Base-by-base conservation (phyloP, 2,113 vertebrate genomes). In the Hoplias malabaricus region DNA sequence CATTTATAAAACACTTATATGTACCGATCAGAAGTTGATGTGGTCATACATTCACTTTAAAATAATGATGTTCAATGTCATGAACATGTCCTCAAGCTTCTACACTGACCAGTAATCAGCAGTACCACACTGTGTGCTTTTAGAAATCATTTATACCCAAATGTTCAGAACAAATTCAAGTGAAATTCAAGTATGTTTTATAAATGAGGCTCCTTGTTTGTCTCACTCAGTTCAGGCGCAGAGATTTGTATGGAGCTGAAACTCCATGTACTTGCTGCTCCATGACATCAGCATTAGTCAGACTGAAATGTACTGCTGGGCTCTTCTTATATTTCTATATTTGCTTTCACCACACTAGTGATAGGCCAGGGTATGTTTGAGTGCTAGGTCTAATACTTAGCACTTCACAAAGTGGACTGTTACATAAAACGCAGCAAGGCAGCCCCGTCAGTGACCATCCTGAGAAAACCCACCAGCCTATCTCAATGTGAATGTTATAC, bases 401-500 rank as follows among this genome's bases (percentile, higher is more conserved):
- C 6, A 29, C 67, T 53, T 62, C 23, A 38, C 36, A 33, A 36
- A 54, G 42, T 0, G n/a, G n/a, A 61, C 56, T 43, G 27, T 74
- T 50, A 50, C 62, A 46, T 23, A 38, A 27, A 65, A 48, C 33
- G n/a, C 12, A 19, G 54, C 56, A 46, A 67, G 61, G 66, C 65
- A 42, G 43, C 23, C 16, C 31, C 70, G 38, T 29, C 36, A 62
- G 65, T 21, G 56, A 19, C 34, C 59, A 67, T 77, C 27, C 40
- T 50, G 48, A 63, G 48, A 53, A 43, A 80, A 56, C 40, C 12
- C 50, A 50, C 63, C 33, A 73, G 76, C 38, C 77, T 40, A 73
- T 61, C 50, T 48, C 69, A 83, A 84, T 86, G 53, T 79, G 77
- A 83, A 83, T 83, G 78, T 83, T 82, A 81, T 78, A 65, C 63